Evolutionary conservation across 2,888 invertebrate species (phyloP).

Genomic region (Pomacea canaliculata): DNA sequence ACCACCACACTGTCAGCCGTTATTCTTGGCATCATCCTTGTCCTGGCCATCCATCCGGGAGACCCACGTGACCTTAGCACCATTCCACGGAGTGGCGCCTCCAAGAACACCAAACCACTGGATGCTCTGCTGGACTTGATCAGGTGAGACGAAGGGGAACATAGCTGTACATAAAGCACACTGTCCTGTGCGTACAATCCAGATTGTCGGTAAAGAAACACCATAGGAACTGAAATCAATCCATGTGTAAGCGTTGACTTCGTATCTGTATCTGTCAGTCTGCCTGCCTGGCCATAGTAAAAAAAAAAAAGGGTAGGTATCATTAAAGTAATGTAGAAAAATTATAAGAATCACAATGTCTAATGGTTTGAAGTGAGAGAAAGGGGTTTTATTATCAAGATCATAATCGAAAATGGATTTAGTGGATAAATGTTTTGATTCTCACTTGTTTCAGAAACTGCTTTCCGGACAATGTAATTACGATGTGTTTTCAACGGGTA

Average conservation of each 20-base stretch:
- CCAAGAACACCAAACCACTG: conserved; percentile 43
- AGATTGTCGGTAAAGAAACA: background rate
- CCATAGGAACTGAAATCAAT: too few species aligned
- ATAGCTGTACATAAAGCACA: background rate
- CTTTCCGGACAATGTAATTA: conserved; percentile 51
- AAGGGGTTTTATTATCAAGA: too few species aligned
- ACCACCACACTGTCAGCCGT: conserved; percentile 93
- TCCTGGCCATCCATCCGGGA: conserved; percentile 87
- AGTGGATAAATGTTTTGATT: too few species aligned
- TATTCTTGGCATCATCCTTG: conserved; percentile 88
- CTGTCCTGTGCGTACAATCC: background rate
- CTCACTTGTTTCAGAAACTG: conserved; percentile 46
- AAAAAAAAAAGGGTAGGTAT: too few species aligned
- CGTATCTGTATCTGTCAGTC: too few species aligned
- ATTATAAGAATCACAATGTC: too few species aligned
- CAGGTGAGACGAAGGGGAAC: conserved; percentile 36
- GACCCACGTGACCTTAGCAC: conserved; percentile 29
- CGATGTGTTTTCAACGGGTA: conserved; percentile 49
- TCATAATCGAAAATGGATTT: too few species aligned
- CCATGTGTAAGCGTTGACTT: too few species aligned
- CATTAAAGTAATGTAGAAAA: too few species aligned
- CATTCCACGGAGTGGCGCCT: conserved; percentile 35
- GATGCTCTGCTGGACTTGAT: conserved; percentile 55
- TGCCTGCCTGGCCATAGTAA: too few species aligned
- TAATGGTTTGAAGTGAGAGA: too few species aligned